Percentiles rank a stretch among this genome's conserved stretches.
Conservation (phyloP, 2,888 invertebrate genomes). For the Mellilla xanthometata region DNA sequence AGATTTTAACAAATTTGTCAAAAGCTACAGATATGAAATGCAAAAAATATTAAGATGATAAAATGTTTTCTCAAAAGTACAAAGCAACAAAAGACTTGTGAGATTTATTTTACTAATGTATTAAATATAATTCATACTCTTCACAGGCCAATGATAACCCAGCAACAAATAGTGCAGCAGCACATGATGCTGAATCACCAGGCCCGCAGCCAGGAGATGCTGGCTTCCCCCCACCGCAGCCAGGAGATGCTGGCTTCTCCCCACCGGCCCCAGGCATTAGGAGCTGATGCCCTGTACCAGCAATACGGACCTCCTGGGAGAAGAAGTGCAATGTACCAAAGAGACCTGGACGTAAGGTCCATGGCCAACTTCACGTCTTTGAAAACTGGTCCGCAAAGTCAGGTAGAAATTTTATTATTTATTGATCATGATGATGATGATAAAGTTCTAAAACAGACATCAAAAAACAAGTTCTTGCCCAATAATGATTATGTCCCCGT, state of each 20-base stretch:
- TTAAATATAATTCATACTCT: neutral
- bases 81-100: no score
- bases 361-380: constrained; percentile 75
- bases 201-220: constrained; percentile 82
- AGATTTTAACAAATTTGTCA: no score
- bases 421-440: no score
- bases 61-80: no score
- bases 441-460: no score
- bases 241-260: constrained; percentile 81
- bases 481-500: no score
- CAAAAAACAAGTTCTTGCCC: no score
- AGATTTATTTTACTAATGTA: no score
- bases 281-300: constrained; percentile 75
- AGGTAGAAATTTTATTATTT: constrained; percentile 39
- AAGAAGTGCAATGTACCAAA: constrained; percentile 70
- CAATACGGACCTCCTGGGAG: constrained; percentile 74
- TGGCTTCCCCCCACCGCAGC: constrained; percentile 75
- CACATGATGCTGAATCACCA: constrained; percentile 76
- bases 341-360: constrained; percentile 69
- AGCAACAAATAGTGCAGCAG: constrained; percentile 76
- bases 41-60: no score
- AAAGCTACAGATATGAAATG: no score
- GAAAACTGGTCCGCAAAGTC: constrained; percentile 66
- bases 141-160: constrained; percentile 70
- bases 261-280: constrained; percentile 64